These are phyloP conservation scores for Trichogramma dendrolimi DNA, from an alignment of 2,888 invertebrate genomes.

Conservation along the genomic window DNA sequence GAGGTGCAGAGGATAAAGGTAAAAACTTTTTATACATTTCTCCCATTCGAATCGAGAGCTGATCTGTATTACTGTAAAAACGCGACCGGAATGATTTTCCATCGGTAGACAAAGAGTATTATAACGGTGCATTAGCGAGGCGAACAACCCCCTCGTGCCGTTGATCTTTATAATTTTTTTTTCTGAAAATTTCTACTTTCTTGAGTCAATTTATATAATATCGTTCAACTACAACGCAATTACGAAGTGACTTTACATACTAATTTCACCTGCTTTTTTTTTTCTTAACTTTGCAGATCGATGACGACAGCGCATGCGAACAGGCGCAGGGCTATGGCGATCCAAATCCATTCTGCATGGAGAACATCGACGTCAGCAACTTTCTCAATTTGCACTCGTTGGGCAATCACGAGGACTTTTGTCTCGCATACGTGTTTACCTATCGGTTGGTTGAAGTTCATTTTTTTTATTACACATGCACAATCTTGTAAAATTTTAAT, in stretches of 20 bases:
- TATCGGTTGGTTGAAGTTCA: constrained; percentile 53
- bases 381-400: constrained; percentile 96
- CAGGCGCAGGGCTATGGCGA: constrained; percentile 57
- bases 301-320: constrained; percentile 77
- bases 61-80: not conserved
- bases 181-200: too few relatives aligned
- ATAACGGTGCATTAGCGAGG: too few relatives aligned
- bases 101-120: too few relatives aligned
- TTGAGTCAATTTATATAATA: not conserved
- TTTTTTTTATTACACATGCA: not conserved
- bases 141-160: too few relatives aligned
- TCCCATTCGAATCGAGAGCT: not conserved
- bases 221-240: not conserved
- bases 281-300: constrained; percentile 67
- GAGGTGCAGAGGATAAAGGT: constrained; percentile 87
- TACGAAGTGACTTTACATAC: not conserved
- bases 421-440: constrained; percentile 98
- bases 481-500: too few relatives aligned
- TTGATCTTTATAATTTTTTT: too few relatives aligned
- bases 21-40: constrained; percentile 18
- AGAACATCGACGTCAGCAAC: constrained; percentile 98
- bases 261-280: not conserved
- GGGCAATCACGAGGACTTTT: constrained; percentile 96
- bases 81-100: not conserved
- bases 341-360: constrained; percentile 88